phyloP scores from a whole-genome alignment of 2,888 invertebrate genomes.

The Falcaria lacertinaria region DNA sequence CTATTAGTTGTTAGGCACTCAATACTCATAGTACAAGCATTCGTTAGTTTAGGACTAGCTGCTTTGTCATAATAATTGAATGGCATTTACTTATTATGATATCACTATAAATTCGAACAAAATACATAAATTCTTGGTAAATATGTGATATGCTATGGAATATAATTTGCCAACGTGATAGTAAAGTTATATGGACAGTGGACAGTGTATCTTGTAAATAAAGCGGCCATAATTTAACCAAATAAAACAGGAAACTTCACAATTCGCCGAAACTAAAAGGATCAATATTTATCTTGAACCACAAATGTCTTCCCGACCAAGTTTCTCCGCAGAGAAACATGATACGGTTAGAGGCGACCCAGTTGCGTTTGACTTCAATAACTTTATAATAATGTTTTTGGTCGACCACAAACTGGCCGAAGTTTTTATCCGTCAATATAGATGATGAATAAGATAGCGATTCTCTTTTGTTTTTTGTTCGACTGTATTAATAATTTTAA shows the following conservation, averaged over 20 bases:
- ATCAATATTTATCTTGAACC: neutral
- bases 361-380: constrained; percentile 32
- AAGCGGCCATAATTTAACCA: no score
- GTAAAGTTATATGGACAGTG: no score
- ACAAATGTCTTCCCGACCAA: constrained; percentile 4
- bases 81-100: no score
- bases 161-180: no score
- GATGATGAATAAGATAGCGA: neutral
- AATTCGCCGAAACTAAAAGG: constrained; percentile 3
- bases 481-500: neutral
- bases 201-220: no score
- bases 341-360: constrained; percentile 21
- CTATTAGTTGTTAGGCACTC: no score
- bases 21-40: no score
- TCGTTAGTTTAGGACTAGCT: no score
- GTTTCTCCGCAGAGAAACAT: constrained; percentile 16
- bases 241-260: neutral
- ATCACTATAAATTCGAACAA: no score
- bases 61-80: no score
- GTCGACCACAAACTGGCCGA: constrained; percentile 3
- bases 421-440: neutral
- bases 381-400: constrained; percentile 12
- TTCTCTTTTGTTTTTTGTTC: neutral
- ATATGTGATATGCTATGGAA: no score
- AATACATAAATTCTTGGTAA: no score